phyloP scores from a whole-genome alignment of 2,888 invertebrate genomes.

The Schizaphis graminum region DNA sequence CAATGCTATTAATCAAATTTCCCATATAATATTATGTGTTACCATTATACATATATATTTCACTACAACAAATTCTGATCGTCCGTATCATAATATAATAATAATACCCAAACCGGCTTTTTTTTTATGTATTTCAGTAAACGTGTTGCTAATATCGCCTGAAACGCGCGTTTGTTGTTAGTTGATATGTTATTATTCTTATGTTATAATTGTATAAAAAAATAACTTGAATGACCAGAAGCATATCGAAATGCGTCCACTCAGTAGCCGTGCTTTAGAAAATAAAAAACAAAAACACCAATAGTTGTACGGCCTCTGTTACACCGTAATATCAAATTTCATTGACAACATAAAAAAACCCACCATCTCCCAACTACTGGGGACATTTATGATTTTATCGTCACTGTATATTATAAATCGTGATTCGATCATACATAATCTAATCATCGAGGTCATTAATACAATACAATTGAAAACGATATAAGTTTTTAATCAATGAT shows the following conservation, averaged over 20 bases:
- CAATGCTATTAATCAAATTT: background rate
- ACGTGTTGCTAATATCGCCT: background rate
- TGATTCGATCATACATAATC: slow-evolving; percentile 37
- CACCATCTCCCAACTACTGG: background rate
- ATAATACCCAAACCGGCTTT: background rate
- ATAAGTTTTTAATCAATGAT: background rate
- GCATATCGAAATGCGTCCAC: background rate
- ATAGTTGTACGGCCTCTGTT: slow-evolving; percentile 17
- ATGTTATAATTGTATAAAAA: background rate
- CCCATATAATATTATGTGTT: too few relatives aligned
- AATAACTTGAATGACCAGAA: slow-evolving; percentile 4
- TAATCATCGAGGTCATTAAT: background rate
- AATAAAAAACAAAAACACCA: background rate
- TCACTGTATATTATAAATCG: slow-evolving; percentile 8
- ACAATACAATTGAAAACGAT: background rate
- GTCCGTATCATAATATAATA: background rate
- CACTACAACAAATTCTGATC: background rate
- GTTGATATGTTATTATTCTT: background rate
- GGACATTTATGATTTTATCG: background rate
- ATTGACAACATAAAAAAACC: background rate
- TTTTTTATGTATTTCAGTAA: background rate
- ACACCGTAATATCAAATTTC: slow-evolving; percentile 38
- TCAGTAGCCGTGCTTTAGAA: background rate
- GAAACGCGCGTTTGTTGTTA: background rate
- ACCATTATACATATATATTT: background rate